These are phyloP conservation scores for Aptenodytes forsteri DNA, from an alignment of 2,113 vertebrate genomes.

Conservation along the genomic window DNA sequence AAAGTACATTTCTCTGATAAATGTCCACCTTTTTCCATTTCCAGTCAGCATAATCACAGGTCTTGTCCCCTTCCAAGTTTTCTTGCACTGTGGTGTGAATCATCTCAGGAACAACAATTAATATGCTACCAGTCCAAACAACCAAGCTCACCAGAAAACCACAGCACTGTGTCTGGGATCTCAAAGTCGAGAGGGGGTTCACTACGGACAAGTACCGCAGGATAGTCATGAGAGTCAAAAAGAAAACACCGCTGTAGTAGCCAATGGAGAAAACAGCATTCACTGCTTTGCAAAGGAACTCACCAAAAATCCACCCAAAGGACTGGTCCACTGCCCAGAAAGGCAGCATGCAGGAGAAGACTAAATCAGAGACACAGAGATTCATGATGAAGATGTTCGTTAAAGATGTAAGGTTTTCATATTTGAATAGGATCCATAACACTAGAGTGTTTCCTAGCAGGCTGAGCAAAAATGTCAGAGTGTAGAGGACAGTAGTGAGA, in stretches of 20 bases:
- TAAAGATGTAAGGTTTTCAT: conserved; percentile 85
- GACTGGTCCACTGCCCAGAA: conserved; percentile 79
- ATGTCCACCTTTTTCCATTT: conserved; percentile 59
- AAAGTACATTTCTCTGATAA: conserved; percentile 84
- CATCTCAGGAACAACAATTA: conserved; percentile 75
- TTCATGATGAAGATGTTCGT: conserved; percentile 90
- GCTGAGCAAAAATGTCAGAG: conserved; percentile 80
- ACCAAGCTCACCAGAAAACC: conserved; percentile 61
- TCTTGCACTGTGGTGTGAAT: conserved; percentile 55
- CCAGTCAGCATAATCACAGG: conserved; percentile 62
- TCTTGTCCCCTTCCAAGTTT: fast-evolving
- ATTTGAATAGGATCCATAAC: conserved; percentile 83
- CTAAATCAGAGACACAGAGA: conserved; percentile 87
- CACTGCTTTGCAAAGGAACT: conserved; percentile 78
- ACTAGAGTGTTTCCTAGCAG: conserved; percentile 88
- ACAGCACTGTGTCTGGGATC: conserved; percentile 60
- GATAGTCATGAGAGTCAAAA: conserved; percentile 86
- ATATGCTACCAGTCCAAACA: conserved; percentile 79
- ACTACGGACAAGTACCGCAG: conserved; percentile 86
- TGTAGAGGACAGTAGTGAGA: conserved; percentile 77
- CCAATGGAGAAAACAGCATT: conserved; percentile 83
- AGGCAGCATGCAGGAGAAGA: conserved; percentile 85
- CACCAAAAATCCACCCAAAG: conserved; percentile 81
- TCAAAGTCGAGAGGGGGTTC: conserved; percentile 78
- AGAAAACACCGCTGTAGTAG: conserved; percentile 87